A percentile compares a stretch with the other conserved stretches of the same genome.
phyloP scores from a whole-genome alignment of 1,140 invertebrate genomes.

The Copidosoma floridanum region DNA sequence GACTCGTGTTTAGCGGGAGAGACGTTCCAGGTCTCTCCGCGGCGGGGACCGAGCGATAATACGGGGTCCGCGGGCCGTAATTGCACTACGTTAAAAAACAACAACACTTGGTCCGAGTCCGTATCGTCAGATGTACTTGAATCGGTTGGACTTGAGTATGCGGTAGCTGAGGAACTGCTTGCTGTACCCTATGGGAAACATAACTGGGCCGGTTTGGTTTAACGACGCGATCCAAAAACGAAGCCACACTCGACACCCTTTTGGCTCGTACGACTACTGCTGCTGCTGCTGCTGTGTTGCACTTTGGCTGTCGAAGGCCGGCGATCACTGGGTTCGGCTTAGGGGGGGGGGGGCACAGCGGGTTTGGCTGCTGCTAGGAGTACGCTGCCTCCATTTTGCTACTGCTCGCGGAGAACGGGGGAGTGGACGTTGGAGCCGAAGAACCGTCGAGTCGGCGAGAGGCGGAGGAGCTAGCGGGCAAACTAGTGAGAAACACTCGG shows the following conservation, averaged over 20 bases:
- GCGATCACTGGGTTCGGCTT: not conserved
- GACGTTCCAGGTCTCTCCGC: slow-evolving; percentile 52
- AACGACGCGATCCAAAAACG: not conserved
- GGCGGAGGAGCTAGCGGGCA: slow-evolving; percentile 2
- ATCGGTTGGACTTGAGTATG: slow-evolving; percentile 56
- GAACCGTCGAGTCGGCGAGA: slow-evolving; percentile 1
- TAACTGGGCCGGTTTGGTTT: slow-evolving; percentile 42
- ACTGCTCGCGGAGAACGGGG: not conserved
- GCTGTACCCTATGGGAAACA: slow-evolving; percentile 58
- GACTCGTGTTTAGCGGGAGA: slow-evolving; percentile 38
- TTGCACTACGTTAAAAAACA: slow-evolving; percentile 32
- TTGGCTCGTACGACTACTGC: no score
- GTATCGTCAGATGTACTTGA: slow-evolving; percentile 58
- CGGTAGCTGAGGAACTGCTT: slow-evolving; percentile 57
- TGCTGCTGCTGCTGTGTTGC: no score
- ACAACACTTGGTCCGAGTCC: slow-evolving; percentile 52
- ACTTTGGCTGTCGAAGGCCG: not conserved
- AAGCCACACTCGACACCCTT: not conserved
- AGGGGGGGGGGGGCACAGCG: not conserved
- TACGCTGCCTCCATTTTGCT: slow-evolving; percentile 25
- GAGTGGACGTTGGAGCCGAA: not conserved
- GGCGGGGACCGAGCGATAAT: not conserved
- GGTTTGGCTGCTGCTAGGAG: slow-evolving; percentile 22
- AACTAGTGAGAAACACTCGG: no score
- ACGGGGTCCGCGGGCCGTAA: slow-evolving; percentile 29